A percentile compares a stretch with the other conserved stretches of the same genome.
These are phyloP conservation scores for Mycteria americana DNA, from an alignment of 2,797 vertebrate species.

Conservation along the genomic window DNA sequence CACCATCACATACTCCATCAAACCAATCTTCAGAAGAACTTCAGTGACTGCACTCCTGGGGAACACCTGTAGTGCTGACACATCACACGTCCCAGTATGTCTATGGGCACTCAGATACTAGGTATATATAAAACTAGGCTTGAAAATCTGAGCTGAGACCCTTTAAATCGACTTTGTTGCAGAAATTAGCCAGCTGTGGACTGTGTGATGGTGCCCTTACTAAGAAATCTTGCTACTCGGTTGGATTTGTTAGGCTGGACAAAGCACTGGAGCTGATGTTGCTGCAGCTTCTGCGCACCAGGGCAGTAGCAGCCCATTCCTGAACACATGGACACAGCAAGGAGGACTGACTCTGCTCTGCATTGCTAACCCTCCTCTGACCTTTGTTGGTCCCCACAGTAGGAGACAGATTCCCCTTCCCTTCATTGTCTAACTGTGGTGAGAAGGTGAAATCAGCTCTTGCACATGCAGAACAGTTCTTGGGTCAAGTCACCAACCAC, in stretches of 20 bases:
- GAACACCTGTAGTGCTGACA: not conserved
- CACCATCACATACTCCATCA: not conserved
- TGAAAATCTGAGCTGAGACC: not conserved
- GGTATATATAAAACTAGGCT: not conserved
- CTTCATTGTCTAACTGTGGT: not conserved
- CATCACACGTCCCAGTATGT: not conserved
- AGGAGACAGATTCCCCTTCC: not conserved
- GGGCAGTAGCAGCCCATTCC: not conserved
- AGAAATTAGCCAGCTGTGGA: not conserved
- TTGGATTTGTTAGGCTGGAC: not conserved
- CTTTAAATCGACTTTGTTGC: not conserved
- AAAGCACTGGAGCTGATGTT: not conserved
- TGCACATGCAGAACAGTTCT: not conserved
- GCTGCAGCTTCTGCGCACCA: not conserved
- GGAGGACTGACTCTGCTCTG: not conserved
- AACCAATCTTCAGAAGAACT: not conserved
- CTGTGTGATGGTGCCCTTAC: not conserved
- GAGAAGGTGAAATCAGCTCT: not conserved
- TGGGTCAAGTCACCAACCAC: not conserved
- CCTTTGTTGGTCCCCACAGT: not conserved
- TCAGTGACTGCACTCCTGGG: not conserved
- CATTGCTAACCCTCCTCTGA: not conserved
- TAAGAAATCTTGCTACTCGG: not conserved
- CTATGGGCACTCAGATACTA: not conserved
- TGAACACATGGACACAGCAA: not conserved